A percentile compares a stretch with the other conserved stretches of the same genome.
Conservation (phyloP, 1,140 invertebrate genomes). For the Drosophila novamexicana region DNA sequence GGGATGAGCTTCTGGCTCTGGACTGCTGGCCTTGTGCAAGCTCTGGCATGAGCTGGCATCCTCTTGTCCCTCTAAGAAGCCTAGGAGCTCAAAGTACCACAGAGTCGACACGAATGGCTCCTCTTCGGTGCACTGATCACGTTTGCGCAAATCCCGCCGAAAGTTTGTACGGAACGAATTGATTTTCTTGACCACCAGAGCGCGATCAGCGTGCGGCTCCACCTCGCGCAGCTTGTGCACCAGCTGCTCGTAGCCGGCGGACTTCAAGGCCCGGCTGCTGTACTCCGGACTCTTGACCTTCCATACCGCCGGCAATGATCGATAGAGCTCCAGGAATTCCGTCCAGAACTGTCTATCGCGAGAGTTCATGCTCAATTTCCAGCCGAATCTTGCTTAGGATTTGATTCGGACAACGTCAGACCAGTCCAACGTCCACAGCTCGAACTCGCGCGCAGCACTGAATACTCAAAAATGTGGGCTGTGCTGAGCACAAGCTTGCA, state of each 20-base stretch:
- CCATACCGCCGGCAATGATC: constrained; percentile 74
- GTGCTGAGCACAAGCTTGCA: constrained; percentile 52
- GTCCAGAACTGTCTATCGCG: constrained; percentile 62
- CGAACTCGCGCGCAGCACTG: constrained; percentile 36
- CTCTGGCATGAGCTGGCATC: background rate
- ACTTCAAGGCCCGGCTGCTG: constrained; percentile 51
- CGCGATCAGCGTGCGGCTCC: constrained; percentile 66
- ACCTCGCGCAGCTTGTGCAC: constrained; percentile 68
- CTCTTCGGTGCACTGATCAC: constrained; percentile 16
- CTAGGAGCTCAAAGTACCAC: constrained; percentile 76
- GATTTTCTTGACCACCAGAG: constrained; percentile 77
- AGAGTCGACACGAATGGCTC: constrained; percentile 59
- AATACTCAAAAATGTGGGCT: constrained; percentile 3
- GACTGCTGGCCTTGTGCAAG: constrained; percentile 1
- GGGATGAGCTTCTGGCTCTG: background rate
- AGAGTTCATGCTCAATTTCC: constrained; percentile 36
- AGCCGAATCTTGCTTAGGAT: background rate
- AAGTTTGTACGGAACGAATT: constrained; percentile 80
- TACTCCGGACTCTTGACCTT: constrained; percentile 72
- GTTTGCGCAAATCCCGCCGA: constrained; percentile 63
- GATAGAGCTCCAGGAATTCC: constrained; percentile 78
- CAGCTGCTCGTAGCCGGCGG: constrained; percentile 64
- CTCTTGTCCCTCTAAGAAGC: constrained; percentile 60
- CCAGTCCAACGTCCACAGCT: constrained; percentile 17
- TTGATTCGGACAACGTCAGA: background rate